phyloP scores from a whole-genome alignment of 2,888 invertebrate species.

The Archips xylosteana region DNA sequence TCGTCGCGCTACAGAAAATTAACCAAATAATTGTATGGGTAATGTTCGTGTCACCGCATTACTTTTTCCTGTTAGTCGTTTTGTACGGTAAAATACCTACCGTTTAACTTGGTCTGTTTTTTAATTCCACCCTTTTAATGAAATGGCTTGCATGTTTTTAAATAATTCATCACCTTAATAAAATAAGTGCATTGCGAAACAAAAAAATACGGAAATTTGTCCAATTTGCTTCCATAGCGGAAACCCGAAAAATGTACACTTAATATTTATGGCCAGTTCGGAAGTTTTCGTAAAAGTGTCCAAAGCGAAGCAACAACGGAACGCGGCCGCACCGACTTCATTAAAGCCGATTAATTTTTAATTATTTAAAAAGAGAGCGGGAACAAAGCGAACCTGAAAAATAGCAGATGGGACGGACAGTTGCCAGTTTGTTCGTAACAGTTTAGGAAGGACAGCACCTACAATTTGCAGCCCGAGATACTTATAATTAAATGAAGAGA shows the following conservation, averaged over 20 bases:
- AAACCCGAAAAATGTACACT: background rate
- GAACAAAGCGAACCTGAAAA: constrained; percentile 21
- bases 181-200: background rate
- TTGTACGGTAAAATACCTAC: too few species aligned
- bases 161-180: background rate
- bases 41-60: too few species aligned
- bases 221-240: background rate
- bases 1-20: too few species aligned
- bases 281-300: constrained; percentile 13
- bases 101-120: too few species aligned
- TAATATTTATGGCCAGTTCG: background rate
- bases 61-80: too few species aligned
- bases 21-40: too few species aligned
- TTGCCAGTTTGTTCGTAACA: constrained; percentile 37
- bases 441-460: constrained; percentile 33
- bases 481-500: constrained; percentile 49
- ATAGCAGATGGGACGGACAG: constrained; percentile 33
- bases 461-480: constrained; percentile 44
- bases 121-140: too few species aligned
- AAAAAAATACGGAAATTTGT: background rate
- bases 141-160: too few species aligned
- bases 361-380: constrained; percentile 24
- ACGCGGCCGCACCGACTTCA: constrained; percentile 10
- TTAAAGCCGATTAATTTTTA: constrained; percentile 36
- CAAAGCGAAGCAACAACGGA: background rate